Base-by-base conservation (phyloP, 2,888 invertebrate genomes). In the Parnassius smintheus region DNA sequence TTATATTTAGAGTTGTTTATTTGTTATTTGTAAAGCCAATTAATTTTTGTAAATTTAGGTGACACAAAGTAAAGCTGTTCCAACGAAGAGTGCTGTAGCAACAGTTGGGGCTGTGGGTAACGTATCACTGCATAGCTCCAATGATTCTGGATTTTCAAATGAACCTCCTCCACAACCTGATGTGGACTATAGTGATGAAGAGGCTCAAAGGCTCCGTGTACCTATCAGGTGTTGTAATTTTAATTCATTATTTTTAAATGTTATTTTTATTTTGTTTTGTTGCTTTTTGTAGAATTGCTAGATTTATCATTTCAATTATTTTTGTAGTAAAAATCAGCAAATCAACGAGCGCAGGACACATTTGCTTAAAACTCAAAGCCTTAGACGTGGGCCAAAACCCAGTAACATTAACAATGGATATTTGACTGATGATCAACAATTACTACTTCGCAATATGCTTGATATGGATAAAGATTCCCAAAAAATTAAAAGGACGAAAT, bases 91-190 rank as follows among this genome's bases (percentile, higher is more conserved):
- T 60, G 89, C 82, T 3, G 91, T 90, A 7, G 78, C 88, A 53
- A 91, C 89, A 44, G 91, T 90, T 2, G 90, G 90, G 58, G 91
- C 91, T 35, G 94, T 94, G 54, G 95, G 95, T 65, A 95, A 95
- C 79, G 94, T 95, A 1, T 97, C 96, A 50, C 93, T 97, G 71
- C 97, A 97, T 84, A 97, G 97, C 86, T 97, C 97, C 81, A 97
- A 97, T 85, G 97, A 97, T 86, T 97, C 97, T 72, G 97, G 97
- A 13, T 97, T 97, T 85, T 96, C 97, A 76, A 97, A 97, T 81
- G 97, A 97, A 80, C 95, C 96, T 10, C 97, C 97, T 3, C 95
- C 95, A 41, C 96, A 96, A 77, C 97, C 97, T 25, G 97, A 97
- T 85, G 94, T 97, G 65, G 97, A 97, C 85, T 97, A 97, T 84